These are phyloP conservation scores for Coilia nasus DNA, from an alignment of 2,797 vertebrate species.

Conservation along the genomic window DNA sequence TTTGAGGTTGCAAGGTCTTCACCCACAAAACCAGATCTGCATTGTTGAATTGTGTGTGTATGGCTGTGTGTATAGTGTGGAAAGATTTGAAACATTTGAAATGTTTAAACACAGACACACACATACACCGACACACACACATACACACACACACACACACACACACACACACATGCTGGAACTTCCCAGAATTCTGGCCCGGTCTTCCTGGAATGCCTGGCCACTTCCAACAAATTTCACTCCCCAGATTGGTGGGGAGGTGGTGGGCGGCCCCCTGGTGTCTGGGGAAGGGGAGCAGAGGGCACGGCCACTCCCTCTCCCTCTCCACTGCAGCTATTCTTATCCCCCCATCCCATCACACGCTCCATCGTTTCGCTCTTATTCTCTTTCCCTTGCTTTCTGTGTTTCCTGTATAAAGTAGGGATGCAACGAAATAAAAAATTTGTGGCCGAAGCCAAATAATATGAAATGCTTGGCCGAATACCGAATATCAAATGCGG, in stretches of 20 bases:
- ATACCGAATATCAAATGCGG: too few relatives aligned
- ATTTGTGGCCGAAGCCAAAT: too few relatives aligned
- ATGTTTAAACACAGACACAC: neutral
- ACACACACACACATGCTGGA: conserved; percentile 14
- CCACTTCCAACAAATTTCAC: neutral
- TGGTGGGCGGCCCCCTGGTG: neutral
- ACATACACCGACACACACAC: conserved; percentile 7
- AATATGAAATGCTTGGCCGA: too few relatives aligned
- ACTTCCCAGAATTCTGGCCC: conserved; percentile 32
- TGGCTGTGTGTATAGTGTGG: conserved; percentile 2
- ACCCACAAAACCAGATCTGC: too few relatives aligned
- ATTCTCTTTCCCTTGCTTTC: neutral
- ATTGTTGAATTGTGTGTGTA: neutral
- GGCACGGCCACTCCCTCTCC: neutral
- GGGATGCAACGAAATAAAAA: too few relatives aligned
- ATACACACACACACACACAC: neutral
- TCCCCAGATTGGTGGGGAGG: neutral
- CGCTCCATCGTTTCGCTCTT: neutral
- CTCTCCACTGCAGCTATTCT: conserved; percentile 30
- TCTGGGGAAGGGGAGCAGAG: neutral
- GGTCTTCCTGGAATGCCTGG: conserved; percentile 37
- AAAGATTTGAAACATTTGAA: neutral
- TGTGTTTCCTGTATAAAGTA: neutral
- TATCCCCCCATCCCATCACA: neutral
- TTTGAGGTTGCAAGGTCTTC: neutral